These are phyloP conservation scores for Ornithorhynchus anatinus DNA, from an alignment of 2,113 vertebrate species.

Conservation along the genomic window DNA sequence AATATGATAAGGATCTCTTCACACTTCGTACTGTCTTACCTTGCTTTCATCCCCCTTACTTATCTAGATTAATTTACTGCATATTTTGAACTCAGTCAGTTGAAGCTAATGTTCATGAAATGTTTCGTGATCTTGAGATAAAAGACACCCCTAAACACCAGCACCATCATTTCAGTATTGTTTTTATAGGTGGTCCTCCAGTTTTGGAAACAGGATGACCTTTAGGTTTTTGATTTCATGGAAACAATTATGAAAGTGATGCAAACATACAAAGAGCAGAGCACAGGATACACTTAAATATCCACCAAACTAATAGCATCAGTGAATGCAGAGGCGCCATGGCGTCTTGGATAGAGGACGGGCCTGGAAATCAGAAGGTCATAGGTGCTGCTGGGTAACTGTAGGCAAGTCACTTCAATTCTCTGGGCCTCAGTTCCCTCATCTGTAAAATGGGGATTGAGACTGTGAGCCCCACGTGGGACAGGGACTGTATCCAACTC, in stretches of 20 bases:
- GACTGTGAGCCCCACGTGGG: too few relatives aligned
- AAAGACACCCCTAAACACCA: too few relatives aligned
- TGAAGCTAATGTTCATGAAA: too few relatives aligned
- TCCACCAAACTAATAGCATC: neutral
- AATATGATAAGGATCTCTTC: neutral
- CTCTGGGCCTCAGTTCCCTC: too few relatives aligned
- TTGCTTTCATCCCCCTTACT: neutral
- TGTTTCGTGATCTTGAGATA: neutral
- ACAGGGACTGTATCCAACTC: too few relatives aligned
- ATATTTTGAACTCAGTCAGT: neutral
- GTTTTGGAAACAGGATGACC: slow-evolving; percentile 18
- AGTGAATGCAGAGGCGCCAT: slow-evolving; percentile 7
- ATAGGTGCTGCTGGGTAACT: too few relatives aligned
- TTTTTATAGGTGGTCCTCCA: too few relatives aligned
- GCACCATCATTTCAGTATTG: too few relatives aligned
- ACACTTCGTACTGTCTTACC: neutral
- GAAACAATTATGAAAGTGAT: slow-evolving; percentile 16
- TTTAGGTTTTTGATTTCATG: slow-evolving; percentile 9
- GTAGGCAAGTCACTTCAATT: too few relatives aligned
- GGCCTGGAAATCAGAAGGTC: too few relatives aligned
- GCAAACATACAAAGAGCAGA: neutral
- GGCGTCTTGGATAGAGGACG: too few relatives aligned
- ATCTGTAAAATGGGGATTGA: too few relatives aligned
- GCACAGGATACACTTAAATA: neutral
- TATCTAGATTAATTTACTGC: neutral